Evolutionary conservation across 2,113 vertebrate species (phyloP).

Genomic region (Cercopithecus mona): DNA sequence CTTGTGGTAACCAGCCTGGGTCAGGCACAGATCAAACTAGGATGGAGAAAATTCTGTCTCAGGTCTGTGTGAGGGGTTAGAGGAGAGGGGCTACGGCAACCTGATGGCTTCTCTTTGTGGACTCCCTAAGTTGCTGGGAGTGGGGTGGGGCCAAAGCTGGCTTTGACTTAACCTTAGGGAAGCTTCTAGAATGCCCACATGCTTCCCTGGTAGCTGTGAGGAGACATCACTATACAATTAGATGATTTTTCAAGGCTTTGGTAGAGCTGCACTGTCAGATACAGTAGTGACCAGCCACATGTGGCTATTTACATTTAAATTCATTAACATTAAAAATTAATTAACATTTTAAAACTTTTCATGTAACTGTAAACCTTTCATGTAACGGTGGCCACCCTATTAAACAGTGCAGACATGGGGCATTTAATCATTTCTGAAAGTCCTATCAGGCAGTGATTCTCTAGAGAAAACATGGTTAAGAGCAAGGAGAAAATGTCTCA

Average conservation of each 20-base stretch:
- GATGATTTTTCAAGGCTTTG: neutral
- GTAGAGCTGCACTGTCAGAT: neutral
- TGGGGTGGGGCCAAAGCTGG: neutral
- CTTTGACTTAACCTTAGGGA: neutral
- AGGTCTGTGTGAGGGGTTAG: neutral
- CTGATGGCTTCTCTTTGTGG: neutral
- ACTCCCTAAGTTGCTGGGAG: neutral
- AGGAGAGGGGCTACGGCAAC: neutral
- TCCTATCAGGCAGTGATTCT: neutral
- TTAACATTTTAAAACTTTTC: neutral
- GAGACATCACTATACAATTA: neutral
- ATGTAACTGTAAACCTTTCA: no score
- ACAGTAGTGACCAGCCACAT: neutral
- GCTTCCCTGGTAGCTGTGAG: neutral
- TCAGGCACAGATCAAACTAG: neutral
- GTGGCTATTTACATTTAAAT: neutral
- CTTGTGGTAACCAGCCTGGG: neutral
- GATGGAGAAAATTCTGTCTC: neutral
- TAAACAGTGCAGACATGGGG: fast-evolving
- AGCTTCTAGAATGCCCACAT: neutral
- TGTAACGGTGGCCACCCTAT: fast-evolving
- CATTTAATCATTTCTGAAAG: neutral
- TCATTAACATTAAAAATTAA: neutral
- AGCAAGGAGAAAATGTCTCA: neutral
- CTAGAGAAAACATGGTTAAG: neutral